Evolutionary conservation across 1,140 invertebrate genomes (phyloP), one percentile per base, ranked within the genome.

Genomic region (Euschistus heros): DNA sequence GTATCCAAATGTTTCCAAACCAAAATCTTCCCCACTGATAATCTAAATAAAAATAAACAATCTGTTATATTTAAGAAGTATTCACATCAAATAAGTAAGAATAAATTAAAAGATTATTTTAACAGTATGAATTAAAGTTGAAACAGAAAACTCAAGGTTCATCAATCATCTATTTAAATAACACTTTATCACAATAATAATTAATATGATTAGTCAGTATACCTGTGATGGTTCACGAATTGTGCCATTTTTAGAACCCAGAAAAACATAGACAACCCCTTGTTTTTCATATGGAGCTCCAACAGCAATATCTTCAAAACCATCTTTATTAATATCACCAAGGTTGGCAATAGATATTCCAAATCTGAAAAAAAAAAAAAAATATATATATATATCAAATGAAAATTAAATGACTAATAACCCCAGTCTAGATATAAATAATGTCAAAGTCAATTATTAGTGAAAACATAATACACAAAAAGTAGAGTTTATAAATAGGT

Each of bases 291-390:
- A 96, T 0, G 93, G 94, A 24, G 93, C 92, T 18, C 94, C 94
- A 63, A 97, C 84, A 0, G 91, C 92, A 55, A 97, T 77, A 74
- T 97, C 94, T 70, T 89, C 87, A 72, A 83, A 92, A 0, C 86
- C 86, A 75, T 97, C 94, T 75, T 89, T 89, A 74, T 97, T 96
- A 10, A 97, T 79, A 75, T 97, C 94, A 37, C 92, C 91, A 24
- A 92, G 76, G 72, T 87, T 88, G 2, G 92, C 82, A 65, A 97
- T 78, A 0, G 94, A 81, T 68, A 94, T 86, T 6, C 92, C 92
- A 76, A 94, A 96, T 67, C 89, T 75, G 62, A 50, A 65, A 55
- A 1, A 64, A n/a, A 2, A 57, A 57, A 5, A 18, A 57, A 57
- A 30, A 5, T 18, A 55, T 55, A n/a, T n/a, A n/a, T n/a, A n/a